Base-by-base conservation (phyloP, 2,888 invertebrate species). In the Labia minor region DNA sequence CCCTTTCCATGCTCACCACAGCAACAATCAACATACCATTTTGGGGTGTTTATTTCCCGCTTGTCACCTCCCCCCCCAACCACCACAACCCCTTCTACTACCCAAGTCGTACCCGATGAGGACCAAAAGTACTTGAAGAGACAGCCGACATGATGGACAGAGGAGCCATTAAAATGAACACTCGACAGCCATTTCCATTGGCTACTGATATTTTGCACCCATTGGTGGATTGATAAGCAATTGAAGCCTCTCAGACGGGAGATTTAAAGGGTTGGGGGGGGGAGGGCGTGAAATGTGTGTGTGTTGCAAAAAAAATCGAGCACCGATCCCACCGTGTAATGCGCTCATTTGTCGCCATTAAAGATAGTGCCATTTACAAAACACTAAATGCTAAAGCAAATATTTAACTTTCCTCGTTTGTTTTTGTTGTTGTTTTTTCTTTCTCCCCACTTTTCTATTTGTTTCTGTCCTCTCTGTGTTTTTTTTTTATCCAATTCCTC, bases 151-250 rank as follows among this genome's bases (percentile, higher is more conserved):
- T 49, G 49, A 49, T 14, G 49, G 49, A 49, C 49, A 49, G 49
- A 49, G 49, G 16, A 49, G 49, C 49, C 49, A 49, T 49, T 49
- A 49, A 49, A 49, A 49, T 49, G 49, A 49, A 49, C 49, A 49
- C 49, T 49, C 16, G 14, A 49, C 49, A 49, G 49, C 14, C 49
- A 49, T 49, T 49, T 49, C 3, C 49, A 49, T 49, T 14, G 49
- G 14, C 14, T 49, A 49, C 49, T 6, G 26, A 26, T 26, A 26
- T 3, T 6, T 6, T 3, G 26, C 26, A 26, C 4, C 26, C 26
- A 26, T 26, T 26, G 4, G 26, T 3, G 4, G 26, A 26, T 26
- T 6, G 26, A 26, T 26, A 26, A 8, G 26, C 8, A n/a, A 26
- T 26, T 8, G 26, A n/a, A n/a, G n/a, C n/a, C n/a, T n/a, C n/a